A percentile compares a stretch with the other conserved stretches of the same genome.
Conservation (phyloP, 2,113 vertebrate genomes). For the Oncorhynchus gorbuscha region DNA sequence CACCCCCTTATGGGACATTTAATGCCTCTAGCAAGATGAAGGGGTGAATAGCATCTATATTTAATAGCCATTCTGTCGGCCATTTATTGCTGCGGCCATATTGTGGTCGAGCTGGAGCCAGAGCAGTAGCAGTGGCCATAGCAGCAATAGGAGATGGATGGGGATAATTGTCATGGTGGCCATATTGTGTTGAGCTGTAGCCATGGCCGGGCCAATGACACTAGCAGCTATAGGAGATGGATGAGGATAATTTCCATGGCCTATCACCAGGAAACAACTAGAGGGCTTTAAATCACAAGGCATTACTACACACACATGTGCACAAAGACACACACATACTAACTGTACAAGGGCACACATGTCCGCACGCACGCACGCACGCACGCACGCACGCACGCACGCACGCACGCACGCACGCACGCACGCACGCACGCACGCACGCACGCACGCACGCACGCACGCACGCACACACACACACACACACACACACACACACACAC, state of each 20-base stretch:
- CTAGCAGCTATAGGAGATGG: constrained; percentile 49
- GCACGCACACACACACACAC: no score
- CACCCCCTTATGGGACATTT: no score
- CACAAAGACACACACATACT: constrained; percentile 1
- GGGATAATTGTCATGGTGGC: constrained; percentile 2
- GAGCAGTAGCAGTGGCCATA: no score
- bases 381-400: no score
- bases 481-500: no score
- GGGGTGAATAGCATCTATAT: constrained; percentile 9
- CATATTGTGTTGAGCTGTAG: neutral
- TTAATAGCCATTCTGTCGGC: constrained; percentile 3
- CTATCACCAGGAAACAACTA: constrained; percentile 60
- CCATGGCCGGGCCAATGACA: neutral
- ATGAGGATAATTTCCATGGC: constrained; percentile 73
- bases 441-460: fast-evolving
- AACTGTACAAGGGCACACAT: neutral
- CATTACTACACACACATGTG: constrained; percentile 18
- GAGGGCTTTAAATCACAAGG: constrained; percentile 51
- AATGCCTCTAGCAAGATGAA: neutral
- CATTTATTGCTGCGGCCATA: no score
- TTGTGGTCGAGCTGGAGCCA: no score
- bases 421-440: no score
- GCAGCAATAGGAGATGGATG: neutral
- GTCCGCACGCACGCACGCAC: fast-evolving
- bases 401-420: no score